Percentiles rank a stretch among this genome's conserved stretches.
Evolutionary conservation across 2,888 invertebrate species (phyloP).

Genomic region (Acleris laterana): DNA sequence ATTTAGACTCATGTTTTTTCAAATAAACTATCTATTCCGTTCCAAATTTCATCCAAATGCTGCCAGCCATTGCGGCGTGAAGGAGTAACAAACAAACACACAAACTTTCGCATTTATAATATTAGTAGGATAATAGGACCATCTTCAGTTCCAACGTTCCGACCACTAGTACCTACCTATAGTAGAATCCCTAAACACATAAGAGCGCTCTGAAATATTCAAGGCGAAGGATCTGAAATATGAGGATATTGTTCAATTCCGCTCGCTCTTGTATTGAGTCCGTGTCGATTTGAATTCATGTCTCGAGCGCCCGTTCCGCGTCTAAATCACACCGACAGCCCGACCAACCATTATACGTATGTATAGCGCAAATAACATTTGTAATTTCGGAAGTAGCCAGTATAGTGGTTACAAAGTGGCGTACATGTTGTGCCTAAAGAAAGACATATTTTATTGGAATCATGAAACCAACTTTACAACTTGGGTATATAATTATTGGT

Average conservation of each 20-base stretch:
- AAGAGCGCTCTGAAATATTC: slow-evolving; percentile 40
- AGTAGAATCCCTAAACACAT: slow-evolving; percentile 34
- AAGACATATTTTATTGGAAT: no score
- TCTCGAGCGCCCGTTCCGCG: slow-evolving; percentile 46
- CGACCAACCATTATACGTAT: slow-evolving; percentile 30
- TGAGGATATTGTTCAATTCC: slow-evolving; percentile 46
- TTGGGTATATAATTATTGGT: no score
- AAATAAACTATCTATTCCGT: no score
- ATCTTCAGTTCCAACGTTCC: no score
- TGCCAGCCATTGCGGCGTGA: no score
- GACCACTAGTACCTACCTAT: background rate
- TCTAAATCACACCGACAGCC: slow-evolving; percentile 48
- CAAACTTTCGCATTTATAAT: no score
- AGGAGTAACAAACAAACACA: no score
- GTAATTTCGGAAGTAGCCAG: slow-evolving; percentile 30
- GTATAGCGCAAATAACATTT: slow-evolving; percentile 28
- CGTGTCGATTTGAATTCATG: slow-evolving; percentile 48
- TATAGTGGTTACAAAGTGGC: background rate
- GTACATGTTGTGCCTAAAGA: no score
- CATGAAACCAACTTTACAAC: no score
- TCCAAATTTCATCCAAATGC: no score
- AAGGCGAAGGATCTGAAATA: slow-evolving; percentile 39
- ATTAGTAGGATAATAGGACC: no score
- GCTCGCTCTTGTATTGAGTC: slow-evolving; percentile 43
- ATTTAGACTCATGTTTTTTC: no score